Evolutionary conservation across 1,140 invertebrate species (phyloP), one percentile per base, ranked within the genome.

Genomic region (Popillia japonica): DNA sequence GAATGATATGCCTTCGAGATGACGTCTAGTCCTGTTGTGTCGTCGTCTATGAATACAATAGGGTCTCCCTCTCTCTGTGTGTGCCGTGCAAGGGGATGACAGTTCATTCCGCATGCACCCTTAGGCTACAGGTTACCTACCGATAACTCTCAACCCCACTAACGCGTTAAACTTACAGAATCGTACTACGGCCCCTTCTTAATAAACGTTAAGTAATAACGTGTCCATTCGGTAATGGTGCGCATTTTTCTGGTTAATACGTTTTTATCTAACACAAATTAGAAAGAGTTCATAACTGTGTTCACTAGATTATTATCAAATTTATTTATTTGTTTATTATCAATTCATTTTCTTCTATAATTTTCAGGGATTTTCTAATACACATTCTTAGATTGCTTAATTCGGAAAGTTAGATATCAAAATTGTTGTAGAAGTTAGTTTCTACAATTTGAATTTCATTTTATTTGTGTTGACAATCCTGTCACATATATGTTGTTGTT

Each of bases 61-160:
- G 64, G 61, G 34, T 72, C 42, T 48, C 61, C 44, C 44, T 48
- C 44, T 48, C 0, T 48, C 8, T 48, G 8, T 48, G 7, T 48
- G 8, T 22, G 17, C 22, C 22, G 61, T 64, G 23, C 10, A 44
- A 73, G 77, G 77, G 77, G 27, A 64, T 78, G 77, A 72, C 68
- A 48, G 68, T 78, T 78, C 77, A 78, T 78, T 78, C 68, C 72
- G 42, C 77, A 78, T 78, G 77, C 77, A 78, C 77, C 77, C 77
- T 74, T 73, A 40, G 68, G 77, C 77, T 78, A 78, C 68, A 78
- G 72, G 77, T 78, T 64, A 64, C 61, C 61, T 78, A 78, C 68
- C 68, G 72, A 78, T 78, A 78, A 73, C n/a, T 73, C 40, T n/a
- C 72, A 27, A n/a, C 27, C 72, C 40, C 9, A 40, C 40, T n/a